Base-by-base conservation (phyloP, 2,113 vertebrate genomes). In the Peromyscus leucopus region DNA sequence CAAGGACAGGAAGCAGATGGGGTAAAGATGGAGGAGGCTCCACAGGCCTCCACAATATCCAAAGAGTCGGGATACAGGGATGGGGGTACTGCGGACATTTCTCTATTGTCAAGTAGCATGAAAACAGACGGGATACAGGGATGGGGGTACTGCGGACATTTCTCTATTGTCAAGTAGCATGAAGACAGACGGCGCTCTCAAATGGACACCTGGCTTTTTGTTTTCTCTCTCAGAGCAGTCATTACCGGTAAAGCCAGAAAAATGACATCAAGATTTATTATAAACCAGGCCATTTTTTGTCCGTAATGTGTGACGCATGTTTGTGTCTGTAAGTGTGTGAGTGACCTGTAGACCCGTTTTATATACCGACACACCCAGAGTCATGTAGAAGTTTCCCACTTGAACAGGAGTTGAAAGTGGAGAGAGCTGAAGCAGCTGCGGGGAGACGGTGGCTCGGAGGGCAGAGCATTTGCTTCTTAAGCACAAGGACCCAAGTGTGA, bases 261-360 rank as follows among this genome's bases (percentile, higher is more conserved):
- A 82, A 89, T 76, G 33, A 55, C 55, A n/a, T 63, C 48, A 31
- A 51, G n/a, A 63, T 84, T 76, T 91, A 74, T 39, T n/a, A 51
- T 89, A 90, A 84, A 79, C 16, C 22, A 94, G 59, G 13, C 42
- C 51, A 72, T 82, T 71, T 59, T 90, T 92, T 82, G 87, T n/a
- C 74, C 72, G 0, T 61, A 55, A 75, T 9, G 4, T 67, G 11
- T 79, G 69, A 39, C 21, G 9, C 17, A 31, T 19, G 5, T 48
- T 7, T 55, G 8, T 94, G 39, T 96, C 24, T 57, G 59, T 69
- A 31, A 48, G 28, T 42, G n/a, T 42, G 82, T 42, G 63, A 16
- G 42, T 84, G 83, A 28, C 46, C 26, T 42, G n/a, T 31, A 31
- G 3, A 31, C 59, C 26, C 15, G 8, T 31, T 65, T 65, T 65